Conservation (phyloP, 2,113 vertebrate genomes). For the Eubucco bourcierii region DNA sequence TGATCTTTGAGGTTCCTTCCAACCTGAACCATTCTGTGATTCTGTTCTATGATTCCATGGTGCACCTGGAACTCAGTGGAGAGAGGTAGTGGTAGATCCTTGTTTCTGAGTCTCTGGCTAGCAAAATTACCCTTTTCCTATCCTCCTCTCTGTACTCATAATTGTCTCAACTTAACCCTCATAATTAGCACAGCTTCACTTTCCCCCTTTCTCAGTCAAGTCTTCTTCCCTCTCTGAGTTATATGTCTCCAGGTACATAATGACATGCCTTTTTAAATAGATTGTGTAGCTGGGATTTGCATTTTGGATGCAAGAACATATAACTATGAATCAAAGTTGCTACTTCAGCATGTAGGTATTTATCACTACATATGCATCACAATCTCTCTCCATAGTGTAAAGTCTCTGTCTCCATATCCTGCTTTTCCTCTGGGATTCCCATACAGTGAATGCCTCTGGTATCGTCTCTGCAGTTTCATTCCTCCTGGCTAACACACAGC, state of each 20-base stretch:
- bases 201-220: background rate
- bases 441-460: background rate
- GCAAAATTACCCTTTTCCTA: background rate
- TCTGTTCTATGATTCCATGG: too few species aligned
- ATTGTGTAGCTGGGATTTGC: background rate
- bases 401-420: background rate
- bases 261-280: background rate
- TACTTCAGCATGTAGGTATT: background rate
- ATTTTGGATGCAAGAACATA: background rate
- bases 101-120: background rate
- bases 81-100: background rate
- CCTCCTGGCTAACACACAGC: background rate
- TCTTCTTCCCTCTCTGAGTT: background rate
- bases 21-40: too few species aligned
- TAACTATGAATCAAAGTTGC: background rate
- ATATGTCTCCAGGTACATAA: background rate
- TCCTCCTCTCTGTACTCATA: background rate
- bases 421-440: background rate
- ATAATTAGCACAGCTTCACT: background rate
- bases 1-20: too few species aligned
- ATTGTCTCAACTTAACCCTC: background rate
- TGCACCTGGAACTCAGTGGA: background rate
- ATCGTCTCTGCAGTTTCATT: background rate
- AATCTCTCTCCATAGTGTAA: background rate
- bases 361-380: background rate